Base-by-base conservation (phyloP, 2,113 vertebrate species). In the Dryoscopus gambensis region DNA sequence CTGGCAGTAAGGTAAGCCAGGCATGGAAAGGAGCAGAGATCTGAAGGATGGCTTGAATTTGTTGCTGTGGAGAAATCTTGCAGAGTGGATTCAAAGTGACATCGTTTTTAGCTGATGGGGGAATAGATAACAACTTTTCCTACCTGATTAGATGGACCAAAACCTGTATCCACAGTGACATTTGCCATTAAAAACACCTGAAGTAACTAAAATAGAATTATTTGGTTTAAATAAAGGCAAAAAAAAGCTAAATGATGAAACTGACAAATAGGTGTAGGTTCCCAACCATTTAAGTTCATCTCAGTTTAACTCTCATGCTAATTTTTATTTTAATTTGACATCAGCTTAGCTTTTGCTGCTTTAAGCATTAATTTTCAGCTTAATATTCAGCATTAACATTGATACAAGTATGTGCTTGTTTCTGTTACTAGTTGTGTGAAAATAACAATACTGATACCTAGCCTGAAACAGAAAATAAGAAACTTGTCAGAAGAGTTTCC, bases 321-420 rank as follows among this genome's bases (percentile, higher is more conserved):
- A 89, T 96, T 96, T 96, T 95, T 95, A 60, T 96, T 96, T 97
- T 96, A 87, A 74, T 96, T 96, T 97, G 74, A 93, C 79, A 90
- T 96, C 79, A 94, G 53, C 86, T 93, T 91, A 96, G 56, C 89
- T 92, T 88, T 95, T 90, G 90, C 96, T 96, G 95, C 93, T 96
- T 95, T 62, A 88, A 95, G 90, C 89, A 82, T 96, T 96, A 93
- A 94, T 96, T 94, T 94, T 85, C 91, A 81, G 82, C 95, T 92
- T 97, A 94, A 92, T 95, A 73, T 75, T 95, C 65, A 91, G 93
- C 96, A 97, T 95, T 96, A 97, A 97, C 96, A 90, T 42, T 78
- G 47, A 49, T 90, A 84, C 15, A 68, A 86, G 22, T 87, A 30
- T 20, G 56, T 96, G 80, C 90, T 96, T 95, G n/a, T 70, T 94